A percentile compares a stretch with the other conserved stretches of the same genome.
Conservation (phyloP, 2,113 vertebrate genomes). For the Cranoglanis bouderius region DNA sequence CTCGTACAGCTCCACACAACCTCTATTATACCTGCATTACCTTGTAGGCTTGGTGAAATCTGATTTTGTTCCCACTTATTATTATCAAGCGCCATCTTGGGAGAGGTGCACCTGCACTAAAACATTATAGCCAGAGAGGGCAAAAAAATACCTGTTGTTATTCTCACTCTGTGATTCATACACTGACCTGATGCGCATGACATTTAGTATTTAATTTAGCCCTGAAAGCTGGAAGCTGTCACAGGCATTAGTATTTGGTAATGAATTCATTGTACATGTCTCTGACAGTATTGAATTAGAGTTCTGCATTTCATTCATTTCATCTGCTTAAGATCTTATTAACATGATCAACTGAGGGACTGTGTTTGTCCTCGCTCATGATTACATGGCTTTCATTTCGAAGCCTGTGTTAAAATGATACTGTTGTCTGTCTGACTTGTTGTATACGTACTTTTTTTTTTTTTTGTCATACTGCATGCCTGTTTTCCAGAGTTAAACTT, state of each 20-base stretch:
- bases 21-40: conserved; percentile 28
- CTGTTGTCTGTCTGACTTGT: neutral
- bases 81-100: conserved; percentile 16
- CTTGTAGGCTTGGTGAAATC: conserved; percentile 23
- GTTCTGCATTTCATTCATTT: conserved; percentile 51
- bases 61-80: conserved; percentile 36
- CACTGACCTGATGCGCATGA: conserved; percentile 10
- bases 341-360: conserved; percentile 32
- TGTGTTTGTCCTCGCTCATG: conserved; percentile 17
- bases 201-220: conserved; percentile 53
- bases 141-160: conserved; percentile 33
- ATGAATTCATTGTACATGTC: conserved; percentile 53
- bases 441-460: neutral
- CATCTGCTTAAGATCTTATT: conserved; percentile 47
- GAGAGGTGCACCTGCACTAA: conserved; percentile 19
- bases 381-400: conserved; percentile 38
- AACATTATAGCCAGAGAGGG: conserved; percentile 14
- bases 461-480: neutral
- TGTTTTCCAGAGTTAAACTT: neutral
- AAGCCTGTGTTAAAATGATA: conserved; percentile 1
- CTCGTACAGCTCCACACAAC: neutral
- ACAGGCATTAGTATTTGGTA: conserved; percentile 46
- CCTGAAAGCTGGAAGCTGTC: conserved; percentile 43
- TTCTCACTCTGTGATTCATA: conserved; percentile 45
- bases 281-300: conserved; percentile 54